Evolutionary conservation across 2,797 vertebrate genomes (phyloP).

Genomic region (Mus minutoides): DNA sequence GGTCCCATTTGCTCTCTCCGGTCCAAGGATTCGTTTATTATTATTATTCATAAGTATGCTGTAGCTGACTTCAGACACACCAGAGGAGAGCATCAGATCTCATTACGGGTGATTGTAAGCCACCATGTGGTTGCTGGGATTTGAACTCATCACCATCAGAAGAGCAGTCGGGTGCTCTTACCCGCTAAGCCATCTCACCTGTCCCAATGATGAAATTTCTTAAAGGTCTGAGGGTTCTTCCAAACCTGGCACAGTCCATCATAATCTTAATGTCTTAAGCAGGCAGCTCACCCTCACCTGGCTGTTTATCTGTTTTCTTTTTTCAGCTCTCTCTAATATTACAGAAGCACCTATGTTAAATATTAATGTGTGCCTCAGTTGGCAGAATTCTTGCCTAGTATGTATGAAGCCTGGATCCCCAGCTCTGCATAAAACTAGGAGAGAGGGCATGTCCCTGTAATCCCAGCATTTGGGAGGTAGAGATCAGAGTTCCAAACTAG

Average conservation of each 20-base stretch:
- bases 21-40: too few species aligned
- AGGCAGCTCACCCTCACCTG: background rate
- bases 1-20: too few species aligned
- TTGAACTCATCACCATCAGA: too few species aligned
- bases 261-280: background rate
- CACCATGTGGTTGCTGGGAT: too few species aligned
- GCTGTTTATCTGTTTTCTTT: background rate
- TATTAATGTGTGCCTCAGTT: background rate
- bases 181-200: too few species aligned
- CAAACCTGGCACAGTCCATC: background rate
- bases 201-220: background rate
- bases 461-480: background rate
- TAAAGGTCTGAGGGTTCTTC: background rate
- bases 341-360: conserved; percentile 19
- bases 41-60: too few species aligned
- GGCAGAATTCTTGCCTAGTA: background rate
- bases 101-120: too few species aligned
- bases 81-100: too few species aligned
- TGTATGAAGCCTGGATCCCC: background rate
- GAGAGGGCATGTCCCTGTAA: background rate
- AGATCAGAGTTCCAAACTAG: background rate
- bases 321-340: background rate
- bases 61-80: too few species aligned
- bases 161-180: too few species aligned
- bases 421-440: background rate